Conservation (phyloP, 2,797 vertebrate genomes). For the Lagodon rhomboides region DNA sequence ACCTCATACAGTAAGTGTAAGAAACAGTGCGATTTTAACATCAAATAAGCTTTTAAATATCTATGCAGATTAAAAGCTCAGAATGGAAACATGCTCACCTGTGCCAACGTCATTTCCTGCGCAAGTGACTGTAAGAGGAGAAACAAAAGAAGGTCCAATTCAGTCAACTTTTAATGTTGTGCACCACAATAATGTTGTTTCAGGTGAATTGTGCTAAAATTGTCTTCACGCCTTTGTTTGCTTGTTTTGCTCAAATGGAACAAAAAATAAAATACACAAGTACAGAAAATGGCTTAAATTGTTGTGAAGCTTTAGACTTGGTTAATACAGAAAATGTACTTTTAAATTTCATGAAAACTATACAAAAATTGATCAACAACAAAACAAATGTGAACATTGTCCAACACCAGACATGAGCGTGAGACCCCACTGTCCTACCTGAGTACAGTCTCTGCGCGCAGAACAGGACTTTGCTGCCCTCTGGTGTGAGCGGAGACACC, state of each 20-base stretch:
- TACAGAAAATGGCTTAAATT: not conserved
- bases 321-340: not conserved
- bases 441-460: slow-evolving; percentile 92
- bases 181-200: not conserved
- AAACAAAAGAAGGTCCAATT: slow-evolving; percentile 12
- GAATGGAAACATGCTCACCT: slow-evolving; percentile 79
- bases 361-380: too few relatives aligned
- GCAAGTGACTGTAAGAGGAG: slow-evolving; percentile 88
- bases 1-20: too few relatives aligned
- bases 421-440: slow-evolving; percentile 73
- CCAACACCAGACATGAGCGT: not conserved
- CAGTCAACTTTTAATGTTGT: not conserved
- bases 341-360: not conserved
- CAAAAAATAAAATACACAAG: too few relatives aligned
- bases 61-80: not conserved
- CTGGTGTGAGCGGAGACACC: slow-evolving; percentile 87
- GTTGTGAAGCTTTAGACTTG: not conserved
- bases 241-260: too few relatives aligned
- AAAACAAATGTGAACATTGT: not conserved
- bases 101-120: slow-evolving; percentile 88
- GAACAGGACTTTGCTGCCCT: slow-evolving; percentile 85
- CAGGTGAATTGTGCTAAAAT: not conserved
- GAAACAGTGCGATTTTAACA: not conserved
- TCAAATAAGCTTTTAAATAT: not conserved
- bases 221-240: not conserved